phyloP scores from a whole-genome alignment of 2,113 vertebrate genomes.

The Salvelinus fontinalis region DNA sequence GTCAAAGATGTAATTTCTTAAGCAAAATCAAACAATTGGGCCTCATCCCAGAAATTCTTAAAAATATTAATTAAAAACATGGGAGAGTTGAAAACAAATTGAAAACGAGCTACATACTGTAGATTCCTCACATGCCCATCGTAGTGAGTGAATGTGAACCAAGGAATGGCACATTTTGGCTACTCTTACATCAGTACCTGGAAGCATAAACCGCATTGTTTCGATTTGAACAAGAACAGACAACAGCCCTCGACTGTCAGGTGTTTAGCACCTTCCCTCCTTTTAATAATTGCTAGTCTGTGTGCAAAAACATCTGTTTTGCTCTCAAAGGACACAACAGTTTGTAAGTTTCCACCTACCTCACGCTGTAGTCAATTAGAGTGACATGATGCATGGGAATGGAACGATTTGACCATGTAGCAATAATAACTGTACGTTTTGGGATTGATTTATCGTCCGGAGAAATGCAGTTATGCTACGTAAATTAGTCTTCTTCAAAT shows the following conservation, averaged over 20 bases:
- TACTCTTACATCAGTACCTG: background rate
- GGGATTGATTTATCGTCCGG: too few relatives aligned
- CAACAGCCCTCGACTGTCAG: background rate
- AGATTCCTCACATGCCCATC: background rate
- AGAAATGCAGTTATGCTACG: too few relatives aligned
- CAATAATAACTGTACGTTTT: slow-evolving; percentile 3
- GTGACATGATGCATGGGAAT: slow-evolving; percentile 17
- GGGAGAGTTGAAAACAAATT: background rate
- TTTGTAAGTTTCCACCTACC: slow-evolving; percentile 9
- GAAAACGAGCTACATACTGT: background rate
- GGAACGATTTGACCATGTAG: background rate
- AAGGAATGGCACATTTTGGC: background rate
- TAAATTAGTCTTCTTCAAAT: too few relatives aligned
- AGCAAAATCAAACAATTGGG: slow-evolving; percentile 3
- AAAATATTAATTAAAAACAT: slow-evolving; percentile 10
- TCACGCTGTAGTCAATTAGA: slow-evolving; percentile 19
- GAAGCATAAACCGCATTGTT: background rate
- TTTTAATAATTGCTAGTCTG: slow-evolving; percentile 3
- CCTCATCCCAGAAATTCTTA: background rate
- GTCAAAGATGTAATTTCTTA: background rate
- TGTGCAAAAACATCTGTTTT: slow-evolving; percentile 24
- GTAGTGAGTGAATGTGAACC: background rate
- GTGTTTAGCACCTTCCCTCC: background rate
- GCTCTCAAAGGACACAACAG: slow-evolving; percentile 9
- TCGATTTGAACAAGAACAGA: background rate